Conservation (phyloP, 1,140 invertebrate genomes). For the Tetraneura akinire region DNA sequence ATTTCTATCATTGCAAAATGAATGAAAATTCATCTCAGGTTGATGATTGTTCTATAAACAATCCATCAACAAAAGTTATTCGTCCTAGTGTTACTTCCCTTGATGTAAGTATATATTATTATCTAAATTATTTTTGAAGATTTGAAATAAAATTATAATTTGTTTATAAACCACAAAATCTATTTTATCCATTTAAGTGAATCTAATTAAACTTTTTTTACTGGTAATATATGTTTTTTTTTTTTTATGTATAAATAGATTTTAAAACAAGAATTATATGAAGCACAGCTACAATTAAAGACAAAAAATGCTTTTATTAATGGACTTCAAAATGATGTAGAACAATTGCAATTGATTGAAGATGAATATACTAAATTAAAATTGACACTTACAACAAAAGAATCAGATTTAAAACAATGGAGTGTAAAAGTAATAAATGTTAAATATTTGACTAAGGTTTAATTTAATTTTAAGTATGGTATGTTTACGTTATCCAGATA, state of each 20-base stretch:
- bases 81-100: conserved; percentile 7
- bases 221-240: not conserved
- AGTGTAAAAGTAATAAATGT: conserved; percentile 32
- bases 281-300: conserved; percentile 34
- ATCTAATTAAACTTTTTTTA: too few relatives aligned
- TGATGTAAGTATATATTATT: conserved; percentile 8
- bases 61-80: not conserved
- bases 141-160: not conserved
- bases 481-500: too few relatives aligned
- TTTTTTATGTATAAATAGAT: not conserved
- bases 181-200: too few relatives aligned
- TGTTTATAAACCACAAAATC: too few relatives aligned
- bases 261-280: conserved; percentile 39
- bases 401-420: conserved; percentile 46
- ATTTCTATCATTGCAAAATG: not conserved
- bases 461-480: not conserved
- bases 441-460: not conserved
- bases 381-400: conserved; percentile 28
- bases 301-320: conserved; percentile 28
- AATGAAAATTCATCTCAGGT: not conserved
- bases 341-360: conserved; percentile 30
- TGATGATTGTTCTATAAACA: not conserved
- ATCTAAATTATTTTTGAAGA: not conserved
- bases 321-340: conserved; percentile 39
- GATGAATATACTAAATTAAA: conserved; percentile 40